Conservation (phyloP, 2,797 vertebrate species). For the Paramormyrops hopkinsi region DNA sequence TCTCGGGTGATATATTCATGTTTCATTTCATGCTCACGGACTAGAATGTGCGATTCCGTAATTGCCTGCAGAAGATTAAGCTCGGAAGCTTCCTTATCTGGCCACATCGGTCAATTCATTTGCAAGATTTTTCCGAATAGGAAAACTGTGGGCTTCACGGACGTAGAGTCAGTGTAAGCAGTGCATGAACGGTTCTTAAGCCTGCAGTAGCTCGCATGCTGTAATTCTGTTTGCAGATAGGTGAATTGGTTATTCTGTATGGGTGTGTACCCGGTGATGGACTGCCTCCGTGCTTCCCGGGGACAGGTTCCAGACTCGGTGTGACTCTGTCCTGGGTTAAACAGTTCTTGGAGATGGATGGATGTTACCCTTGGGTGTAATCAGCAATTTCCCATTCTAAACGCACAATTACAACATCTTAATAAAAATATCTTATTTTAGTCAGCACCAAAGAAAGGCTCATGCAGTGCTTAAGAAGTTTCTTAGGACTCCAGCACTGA, state of each 20-base stretch:
- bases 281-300: not conserved
- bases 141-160: not conserved
- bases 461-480: not conserved
- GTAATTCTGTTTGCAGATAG: not conserved
- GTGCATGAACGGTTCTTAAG: not conserved
- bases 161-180: not conserved
- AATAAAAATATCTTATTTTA: not conserved
- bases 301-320: not conserved
- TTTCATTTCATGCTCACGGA: not conserved
- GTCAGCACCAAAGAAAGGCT: not conserved
- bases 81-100: constrained; percentile 7
- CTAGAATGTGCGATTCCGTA: not conserved
- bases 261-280: not conserved
- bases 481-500: not conserved
- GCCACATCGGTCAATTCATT: not conserved
- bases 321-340: not conserved
- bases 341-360: not conserved
- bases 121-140: not conserved
- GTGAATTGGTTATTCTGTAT: constrained; percentile 3
- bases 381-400: not conserved
- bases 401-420: not conserved
- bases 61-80: constrained; percentile 11
- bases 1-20: not conserved
- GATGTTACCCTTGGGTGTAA: not conserved
- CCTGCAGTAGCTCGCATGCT: not conserved